Percentiles rank a stretch among this genome's conserved stretches.
Evolutionary conservation across 1,140 invertebrate species (phyloP).

Genomic region (Pachyrhynchus sulphureomaculatus): DNA sequence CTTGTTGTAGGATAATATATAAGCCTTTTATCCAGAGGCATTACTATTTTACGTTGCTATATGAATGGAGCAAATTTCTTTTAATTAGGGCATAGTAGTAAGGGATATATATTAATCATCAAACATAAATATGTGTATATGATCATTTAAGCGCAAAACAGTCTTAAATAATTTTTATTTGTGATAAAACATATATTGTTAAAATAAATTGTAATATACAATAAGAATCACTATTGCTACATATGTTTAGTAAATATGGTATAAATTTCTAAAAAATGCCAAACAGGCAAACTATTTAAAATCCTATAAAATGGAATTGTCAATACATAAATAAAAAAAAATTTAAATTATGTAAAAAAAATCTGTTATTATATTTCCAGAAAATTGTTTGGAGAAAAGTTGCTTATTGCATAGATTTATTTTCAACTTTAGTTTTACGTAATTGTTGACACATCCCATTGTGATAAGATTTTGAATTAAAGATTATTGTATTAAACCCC

Average conservation of each 20-base stretch:
- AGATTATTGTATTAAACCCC: constrained; percentile 6
- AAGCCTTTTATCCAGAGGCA: too few relatives aligned
- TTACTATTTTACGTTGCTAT: too few relatives aligned
- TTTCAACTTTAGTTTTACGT: neutral
- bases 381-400: neutral
- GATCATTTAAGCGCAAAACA: neutral
- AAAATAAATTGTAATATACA: neutral
- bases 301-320: constrained; percentile 1
- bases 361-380: neutral
- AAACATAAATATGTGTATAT: neutral
- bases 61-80: too few relatives aligned
- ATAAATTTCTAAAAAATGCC: too few relatives aligned
- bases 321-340: neutral
- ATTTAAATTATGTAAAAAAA: neutral
- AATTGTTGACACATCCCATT: constrained; percentile 9
- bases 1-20: too few relatives aligned
- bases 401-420: constrained; percentile 2
- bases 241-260: neutral
- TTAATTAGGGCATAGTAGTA: too few relatives aligned
- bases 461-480: constrained; percentile 6
- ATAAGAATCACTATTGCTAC: neutral
- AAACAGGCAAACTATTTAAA: neutral
- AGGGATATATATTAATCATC: too few relatives aligned
- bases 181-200: neutral
- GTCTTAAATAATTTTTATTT: neutral